Evolutionary conservation across 2,888 invertebrate genomes (phyloP), one percentile per base, ranked within the genome.

Genomic region (Tipula helvola): DNA sequence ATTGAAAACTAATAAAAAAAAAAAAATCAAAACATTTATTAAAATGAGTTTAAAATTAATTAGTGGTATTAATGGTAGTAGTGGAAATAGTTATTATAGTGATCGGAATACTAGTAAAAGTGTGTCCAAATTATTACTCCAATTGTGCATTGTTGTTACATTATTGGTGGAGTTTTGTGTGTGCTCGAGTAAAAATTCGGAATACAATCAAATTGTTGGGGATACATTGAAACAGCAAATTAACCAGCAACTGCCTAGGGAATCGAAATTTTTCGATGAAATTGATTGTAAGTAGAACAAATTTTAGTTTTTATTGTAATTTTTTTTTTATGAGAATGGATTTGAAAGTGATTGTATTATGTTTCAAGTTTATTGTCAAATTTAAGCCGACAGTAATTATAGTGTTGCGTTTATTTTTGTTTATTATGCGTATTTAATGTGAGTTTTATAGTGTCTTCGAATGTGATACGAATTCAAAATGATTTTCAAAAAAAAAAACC

Each of bases 201-300:
- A 85, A 42, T 85, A 85, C 18, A 85, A 85, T 85, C 12, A 85
- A 85, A 18, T 85, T 44, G 85, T 85, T 13, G 85, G 71, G n/a
- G 71, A 83, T 13, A 89, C 90, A 83, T 87, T 91, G 10, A 91
- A 90, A 87, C 89, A 90, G 87, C 90, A 90, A 41, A 91, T 91
- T 87, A 87, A 89, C 88, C 90, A 90, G 88, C 90, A 91, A 87
- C 88, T 91, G 87, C 91, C 91, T 71, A 91, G 91, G 88, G 89
- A 91, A 89, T 90, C 93, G n/a, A 94, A 94, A 90, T 95, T 95
- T 89, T 95, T 95, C 88, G 95, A 95, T 89, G 95, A 95, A 89
- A 90, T 95, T 87, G 95, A 94, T 89, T 90, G 95, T 95, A 92
- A 95, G 95, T 94, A 92, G 87, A 1, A 57, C 52, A 57, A 57